Evolutionary conservation across 1,140 invertebrate genomes (phyloP), one percentile per base, ranked within the genome.

Genomic region (Caenorhabditis tropicalis): DNA sequence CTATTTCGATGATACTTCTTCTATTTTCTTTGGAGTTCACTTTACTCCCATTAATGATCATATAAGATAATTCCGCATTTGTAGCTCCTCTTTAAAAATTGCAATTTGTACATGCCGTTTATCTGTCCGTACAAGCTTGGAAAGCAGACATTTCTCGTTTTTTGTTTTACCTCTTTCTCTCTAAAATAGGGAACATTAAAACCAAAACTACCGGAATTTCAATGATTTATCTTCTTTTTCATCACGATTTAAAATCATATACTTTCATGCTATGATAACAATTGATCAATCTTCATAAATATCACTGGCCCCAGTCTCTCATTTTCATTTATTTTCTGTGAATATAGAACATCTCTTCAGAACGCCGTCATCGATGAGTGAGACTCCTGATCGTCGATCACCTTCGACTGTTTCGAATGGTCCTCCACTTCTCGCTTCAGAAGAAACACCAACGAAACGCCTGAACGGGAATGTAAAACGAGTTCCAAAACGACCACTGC

Each of bases 291-390:
- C 24, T 39, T 74, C n/a, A 74, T 74, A 33, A 43, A 10, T 24
- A 74, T 74, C 65, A 74, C 43, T 43, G 43, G n/a, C n/a, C 33
- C 33, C 58, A 31, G 31, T 31, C 31, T 74, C 31, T 21, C 51
- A 5, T 56, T 24, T 46, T 29, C 10, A 74, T 12, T 24, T 33
- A 16, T 74, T 46, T 46, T 36, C 12, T 24, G 36, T 65, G 15
- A 65, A 65, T 56, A n/a, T 56, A 9, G 10, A 27, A 21, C 7
- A 2, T 56, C 9, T 12, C 33, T 9, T 27, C 65, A 74, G 65
- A 43, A 74, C 65, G 15, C 65, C 65, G 1, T 74, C 65, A 43
- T 74, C 65, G 24, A 74, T 74, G 65, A 74, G 65, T 31, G 65
- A 74, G 65, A 74, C 65, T 74, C 65, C 65, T 7, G 65, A 74